Evolutionary conservation across 1,140 invertebrate genomes (phyloP), one percentile per base, ranked within the genome.

Genomic region (Mya arenaria): DNA sequence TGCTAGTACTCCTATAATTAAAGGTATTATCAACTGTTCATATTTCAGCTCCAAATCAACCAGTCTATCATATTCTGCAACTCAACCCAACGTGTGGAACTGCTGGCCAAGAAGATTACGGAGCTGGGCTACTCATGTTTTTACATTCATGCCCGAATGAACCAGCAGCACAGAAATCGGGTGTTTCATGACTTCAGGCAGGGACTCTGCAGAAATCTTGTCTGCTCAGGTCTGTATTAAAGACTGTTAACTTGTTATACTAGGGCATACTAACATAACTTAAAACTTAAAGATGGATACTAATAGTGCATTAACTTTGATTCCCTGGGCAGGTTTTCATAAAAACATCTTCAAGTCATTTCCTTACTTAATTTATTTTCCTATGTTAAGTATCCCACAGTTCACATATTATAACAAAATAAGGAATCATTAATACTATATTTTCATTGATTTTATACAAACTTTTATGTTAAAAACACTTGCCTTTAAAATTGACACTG

Each of bases 31-130:
- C n/a, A n/a, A n/a, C n/a, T n/a, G n/a, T n/a, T n/a, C n/a, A n/a
- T 69, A 79, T 87, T 95, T 65, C 93, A 97, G 96, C 95, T 99
- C 90, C 98, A 99, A 96, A 99, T 99, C 92, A 99, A 99, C 93
- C 99, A 99, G 95, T 99, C 98, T 89, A 99, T 99, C 91, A 99
- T 99, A 93, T 99, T 99, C 94, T 99, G 99, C 94, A 99, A 99
- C 94, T 99, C 98, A 52, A 99, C 99, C 83, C 98, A 99, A 94
- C 96, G 99, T 87, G 99, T 99, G 58, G 99, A 99, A 93, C 93
- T 99, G 80, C 94, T 99, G 86, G 99, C 99, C 25, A 99, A 99
- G 94, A 99, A 99, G 94, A 99, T 99, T 88, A 99, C 98, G 56
- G 99, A 99, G 93, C 94, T 99, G 84, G 99, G 98, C 25, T 99